A percentile compares a stretch with the other conserved stretches of the same genome.
Conservation (phyloP, 2,888 invertebrate genomes). For the Vesta saturnalis region DNA sequence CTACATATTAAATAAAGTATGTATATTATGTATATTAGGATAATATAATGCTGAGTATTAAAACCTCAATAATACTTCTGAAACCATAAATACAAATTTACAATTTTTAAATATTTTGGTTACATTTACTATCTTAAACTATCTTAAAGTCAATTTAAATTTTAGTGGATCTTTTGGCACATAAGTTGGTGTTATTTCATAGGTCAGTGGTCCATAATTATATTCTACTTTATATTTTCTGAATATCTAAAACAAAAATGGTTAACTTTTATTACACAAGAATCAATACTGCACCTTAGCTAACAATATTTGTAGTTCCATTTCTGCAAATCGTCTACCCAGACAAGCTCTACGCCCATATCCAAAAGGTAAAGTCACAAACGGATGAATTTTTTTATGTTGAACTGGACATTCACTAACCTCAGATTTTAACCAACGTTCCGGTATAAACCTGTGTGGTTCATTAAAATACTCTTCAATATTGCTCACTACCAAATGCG, state of each 20-base stretch:
- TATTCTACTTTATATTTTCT: constrained; percentile 76
- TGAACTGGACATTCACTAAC: constrained; percentile 50
- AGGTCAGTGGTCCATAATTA: constrained; percentile 72
- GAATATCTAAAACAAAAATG: constrained; percentile 69
- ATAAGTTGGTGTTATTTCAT: constrained; percentile 79
- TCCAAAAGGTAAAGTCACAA: constrained; percentile 79
- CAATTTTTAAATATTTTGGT: no score
- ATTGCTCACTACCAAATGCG: constrained; percentile 80
- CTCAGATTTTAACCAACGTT: constrained; percentile 75
- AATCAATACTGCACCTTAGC: constrained; percentile 69
- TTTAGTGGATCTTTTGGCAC: constrained; percentile 76
- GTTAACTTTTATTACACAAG: neutral
- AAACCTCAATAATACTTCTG: no score
- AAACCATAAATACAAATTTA: no score
- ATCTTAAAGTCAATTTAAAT: constrained; percentile 66
- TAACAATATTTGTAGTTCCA: constrained; percentile 77
- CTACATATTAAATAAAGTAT: no score
- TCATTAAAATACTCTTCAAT: constrained; percentile 76
- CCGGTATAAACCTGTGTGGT: constrained; percentile 76
- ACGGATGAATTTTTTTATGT: constrained; percentile 74
- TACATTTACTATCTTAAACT: no score
- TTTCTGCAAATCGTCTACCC: constrained; percentile 83
- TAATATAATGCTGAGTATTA: no score
- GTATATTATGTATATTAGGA: no score
- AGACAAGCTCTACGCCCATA: constrained; percentile 81